Conservation (phyloP, 2,888 invertebrate genomes). For the Sthenelais limicola region DNA sequence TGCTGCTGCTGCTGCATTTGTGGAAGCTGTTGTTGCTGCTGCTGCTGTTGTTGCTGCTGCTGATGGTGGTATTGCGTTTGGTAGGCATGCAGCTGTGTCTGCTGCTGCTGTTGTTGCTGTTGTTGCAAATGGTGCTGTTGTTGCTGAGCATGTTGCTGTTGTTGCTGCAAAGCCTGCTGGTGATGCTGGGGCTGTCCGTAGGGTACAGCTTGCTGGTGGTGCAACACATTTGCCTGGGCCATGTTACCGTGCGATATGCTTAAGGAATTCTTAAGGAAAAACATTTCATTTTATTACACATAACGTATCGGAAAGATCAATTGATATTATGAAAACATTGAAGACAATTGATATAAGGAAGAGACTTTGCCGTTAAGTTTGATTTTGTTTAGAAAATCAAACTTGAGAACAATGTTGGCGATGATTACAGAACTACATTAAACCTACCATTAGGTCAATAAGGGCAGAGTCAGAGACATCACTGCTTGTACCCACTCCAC, state of each 20-base stretch:
- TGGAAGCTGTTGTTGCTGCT: slow-evolving; percentile 35
- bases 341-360: too few relatives aligned
- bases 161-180: neutral
- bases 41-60: slow-evolving; percentile 19
- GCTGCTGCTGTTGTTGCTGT: slow-evolving; percentile 49
- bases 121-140: slow-evolving; percentile 38
- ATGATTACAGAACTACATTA: too few relatives aligned
- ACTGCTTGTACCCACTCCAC: slow-evolving; percentile 74
- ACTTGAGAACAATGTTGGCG: too few relatives aligned
- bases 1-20: slow-evolving; percentile 34
- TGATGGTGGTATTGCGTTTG: slow-evolving; percentile 34
- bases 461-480: slow-evolving; percentile 46
- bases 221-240: too few relatives aligned
- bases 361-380: too few relatives aligned
- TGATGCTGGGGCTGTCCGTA: neutral
- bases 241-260: too few relatives aligned
- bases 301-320: too few relatives aligned
- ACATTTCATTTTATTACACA: too few relatives aligned
- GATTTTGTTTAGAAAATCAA: too few relatives aligned
- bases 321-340: neutral
- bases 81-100: slow-evolving; percentile 47
- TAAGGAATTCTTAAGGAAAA: too few relatives aligned
- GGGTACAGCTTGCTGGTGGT: too few relatives aligned
- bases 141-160: slow-evolving; percentile 32
- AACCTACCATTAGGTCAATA: slow-evolving; percentile 51